Percentiles rank a stretch among this genome's conserved stretches.
These are phyloP conservation scores for Alcedo quadribrachys DNA, from an alignment of 2,797 vertebrate genomes.

Conservation along the genomic window DNA sequence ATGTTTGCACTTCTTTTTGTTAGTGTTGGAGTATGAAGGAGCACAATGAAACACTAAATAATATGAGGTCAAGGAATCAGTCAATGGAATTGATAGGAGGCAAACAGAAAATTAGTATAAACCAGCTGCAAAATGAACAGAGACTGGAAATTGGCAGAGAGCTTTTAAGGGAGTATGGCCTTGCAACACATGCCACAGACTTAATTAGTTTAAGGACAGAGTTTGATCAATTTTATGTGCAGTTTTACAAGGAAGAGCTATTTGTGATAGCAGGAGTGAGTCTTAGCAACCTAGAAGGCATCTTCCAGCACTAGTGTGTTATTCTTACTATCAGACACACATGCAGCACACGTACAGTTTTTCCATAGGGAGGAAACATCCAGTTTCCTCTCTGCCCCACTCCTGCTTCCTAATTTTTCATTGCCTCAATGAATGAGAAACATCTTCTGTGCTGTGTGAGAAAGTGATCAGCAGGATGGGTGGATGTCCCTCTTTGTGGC, in stretches of 20 bases:
- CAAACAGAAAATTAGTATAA: conserved; percentile 1
- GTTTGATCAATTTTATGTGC: background rate
- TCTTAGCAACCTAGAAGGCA: background rate
- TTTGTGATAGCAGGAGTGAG: background rate
- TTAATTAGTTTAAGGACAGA: background rate
- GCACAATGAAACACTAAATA: conserved; percentile 8
- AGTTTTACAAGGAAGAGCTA: background rate
- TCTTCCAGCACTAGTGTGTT: background rate
- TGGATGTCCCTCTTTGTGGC: background rate
- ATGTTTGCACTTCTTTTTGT: conserved; percentile 2
- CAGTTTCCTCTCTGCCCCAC: background rate
- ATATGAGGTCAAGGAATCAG: background rate
- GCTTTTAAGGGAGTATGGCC: background rate
- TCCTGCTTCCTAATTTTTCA: background rate
- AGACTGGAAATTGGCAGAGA: background rate
- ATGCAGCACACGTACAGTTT: background rate
- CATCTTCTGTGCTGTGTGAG: background rate
- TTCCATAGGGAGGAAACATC: background rate
- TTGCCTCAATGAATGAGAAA: background rate
- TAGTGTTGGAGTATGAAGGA: background rate
- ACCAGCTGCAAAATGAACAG: conserved; percentile 12
- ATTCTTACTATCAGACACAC: background rate
- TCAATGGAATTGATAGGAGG: background rate
- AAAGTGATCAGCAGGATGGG: background rate
- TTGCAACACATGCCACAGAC: background rate